phyloP scores from a whole-genome alignment of 2,113 vertebrate species.

The Lagopus leucura region DNA sequence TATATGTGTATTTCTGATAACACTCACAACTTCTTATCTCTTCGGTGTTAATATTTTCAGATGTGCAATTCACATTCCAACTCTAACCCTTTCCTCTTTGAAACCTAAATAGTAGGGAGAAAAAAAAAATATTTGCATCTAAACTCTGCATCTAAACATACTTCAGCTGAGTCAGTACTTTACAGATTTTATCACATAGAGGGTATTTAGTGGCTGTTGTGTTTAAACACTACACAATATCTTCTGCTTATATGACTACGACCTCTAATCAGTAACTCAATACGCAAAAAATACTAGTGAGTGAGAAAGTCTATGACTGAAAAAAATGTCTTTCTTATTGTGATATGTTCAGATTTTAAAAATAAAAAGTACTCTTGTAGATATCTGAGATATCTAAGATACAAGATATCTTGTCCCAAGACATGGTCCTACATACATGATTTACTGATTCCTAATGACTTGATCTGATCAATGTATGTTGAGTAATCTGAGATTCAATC shows the following conservation, averaged over 20 bases:
- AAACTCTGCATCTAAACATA: background rate
- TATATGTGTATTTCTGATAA: background rate
- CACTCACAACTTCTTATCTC: background rate
- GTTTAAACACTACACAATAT: background rate
- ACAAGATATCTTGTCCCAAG: background rate
- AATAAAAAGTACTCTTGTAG: background rate
- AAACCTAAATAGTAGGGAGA: background rate
- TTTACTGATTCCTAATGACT: background rate
- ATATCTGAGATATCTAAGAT: background rate
- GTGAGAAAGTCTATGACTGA: background rate
- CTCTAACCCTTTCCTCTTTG: background rate
- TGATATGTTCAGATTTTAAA: background rate
- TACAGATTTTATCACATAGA: background rate
- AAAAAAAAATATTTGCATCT: background rate
- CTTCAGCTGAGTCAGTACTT: background rate
- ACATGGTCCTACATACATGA: background rate
- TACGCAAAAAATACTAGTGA: background rate
- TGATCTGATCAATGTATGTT: background rate
- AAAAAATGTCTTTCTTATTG: background rate
- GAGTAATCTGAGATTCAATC: background rate
- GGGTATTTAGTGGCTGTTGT: background rate
- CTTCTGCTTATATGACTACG: background rate
- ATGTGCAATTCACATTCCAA: background rate
- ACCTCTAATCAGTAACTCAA: background rate
- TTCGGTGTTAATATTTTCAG: background rate